Evolutionary conservation across 2,797 vertebrate genomes (phyloP).

Genomic region (Meda fulgida): DNA sequence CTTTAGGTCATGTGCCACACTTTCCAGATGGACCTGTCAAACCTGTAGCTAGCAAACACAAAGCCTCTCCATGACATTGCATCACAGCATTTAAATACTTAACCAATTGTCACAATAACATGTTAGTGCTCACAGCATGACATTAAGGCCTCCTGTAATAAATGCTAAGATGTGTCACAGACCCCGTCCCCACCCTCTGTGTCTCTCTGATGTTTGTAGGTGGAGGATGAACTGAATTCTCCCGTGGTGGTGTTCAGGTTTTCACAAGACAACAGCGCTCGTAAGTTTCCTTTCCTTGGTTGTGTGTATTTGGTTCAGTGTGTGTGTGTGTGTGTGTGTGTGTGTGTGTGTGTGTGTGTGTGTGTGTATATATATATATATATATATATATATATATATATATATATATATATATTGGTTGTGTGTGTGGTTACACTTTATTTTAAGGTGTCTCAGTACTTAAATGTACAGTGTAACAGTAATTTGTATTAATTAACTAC

Average conservation of each 20-base stretch:
- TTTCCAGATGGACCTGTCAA: slow-evolving; percentile 46
- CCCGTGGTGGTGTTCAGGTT: slow-evolving; percentile 94
- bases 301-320: neutral
- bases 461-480: too few relatives aligned
- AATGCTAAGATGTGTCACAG: slow-evolving; percentile 40
- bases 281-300: slow-evolving; percentile 68
- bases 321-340: too few relatives aligned
- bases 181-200: slow-evolving; percentile 46
- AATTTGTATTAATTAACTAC: too few relatives aligned
- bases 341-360: too few relatives aligned
- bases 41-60: slow-evolving; percentile 40
- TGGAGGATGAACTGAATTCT: slow-evolving; percentile 91
- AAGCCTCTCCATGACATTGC: slow-evolving; percentile 56
- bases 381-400: too few relatives aligned
- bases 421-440: neutral
- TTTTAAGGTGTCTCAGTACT: too few relatives aligned
- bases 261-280: slow-evolving; percentile 76
- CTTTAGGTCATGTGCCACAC: slow-evolving; percentile 43
- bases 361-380: too few relatives aligned
- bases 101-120: slow-evolving; percentile 45
- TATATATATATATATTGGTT: too few relatives aligned
- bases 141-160: slow-evolving; percentile 31
- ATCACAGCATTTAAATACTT: slow-evolving; percentile 42
- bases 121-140: slow-evolving; percentile 56
- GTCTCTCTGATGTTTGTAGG: slow-evolving; percentile 72